Evolutionary conservation across 35 echinoderm and acorn worm genomes (phyloP).

Genomic region (Heliocidaris tuberculata): DNA sequence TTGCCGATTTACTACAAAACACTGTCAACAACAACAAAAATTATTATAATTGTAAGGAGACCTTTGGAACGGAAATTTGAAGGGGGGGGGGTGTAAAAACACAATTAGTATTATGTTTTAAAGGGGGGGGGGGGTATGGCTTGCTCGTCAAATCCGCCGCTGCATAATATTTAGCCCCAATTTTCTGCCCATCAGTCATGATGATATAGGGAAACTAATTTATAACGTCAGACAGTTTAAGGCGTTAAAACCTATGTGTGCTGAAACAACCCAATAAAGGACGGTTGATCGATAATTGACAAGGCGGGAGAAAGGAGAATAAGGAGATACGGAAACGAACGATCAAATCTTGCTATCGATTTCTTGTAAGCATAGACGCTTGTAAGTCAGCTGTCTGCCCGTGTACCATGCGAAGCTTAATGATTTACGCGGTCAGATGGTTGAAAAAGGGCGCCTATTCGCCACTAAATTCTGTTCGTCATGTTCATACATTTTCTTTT

Average conservation of each 20-base stretch:
- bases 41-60: too few relatives aligned
- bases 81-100: too few relatives aligned
- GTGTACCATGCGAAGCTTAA: neutral
- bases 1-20: too few relatives aligned
- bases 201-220: neutral
- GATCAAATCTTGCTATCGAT: neutral
- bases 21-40: too few relatives aligned
- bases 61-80: too few relatives aligned
- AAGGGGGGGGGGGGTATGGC: too few relatives aligned
- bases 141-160: too few relatives aligned
- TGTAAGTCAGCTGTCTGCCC: neutral
- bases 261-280: neutral
- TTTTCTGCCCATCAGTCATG: neutral
- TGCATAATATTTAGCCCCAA: neutral
- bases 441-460: neutral
- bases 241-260: neutral
- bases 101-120: too few relatives aligned
- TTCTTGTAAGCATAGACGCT: neutral
- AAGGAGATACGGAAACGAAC: neutral
- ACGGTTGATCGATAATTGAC: neutral
- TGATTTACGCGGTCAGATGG: neutral
- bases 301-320: neutral
- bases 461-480: too few relatives aligned
- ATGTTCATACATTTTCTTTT: too few relatives aligned
- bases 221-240: neutral